phyloP scores from a whole-genome alignment of 1,140 invertebrate species.

The Hypsibius dujardini region DNA sequence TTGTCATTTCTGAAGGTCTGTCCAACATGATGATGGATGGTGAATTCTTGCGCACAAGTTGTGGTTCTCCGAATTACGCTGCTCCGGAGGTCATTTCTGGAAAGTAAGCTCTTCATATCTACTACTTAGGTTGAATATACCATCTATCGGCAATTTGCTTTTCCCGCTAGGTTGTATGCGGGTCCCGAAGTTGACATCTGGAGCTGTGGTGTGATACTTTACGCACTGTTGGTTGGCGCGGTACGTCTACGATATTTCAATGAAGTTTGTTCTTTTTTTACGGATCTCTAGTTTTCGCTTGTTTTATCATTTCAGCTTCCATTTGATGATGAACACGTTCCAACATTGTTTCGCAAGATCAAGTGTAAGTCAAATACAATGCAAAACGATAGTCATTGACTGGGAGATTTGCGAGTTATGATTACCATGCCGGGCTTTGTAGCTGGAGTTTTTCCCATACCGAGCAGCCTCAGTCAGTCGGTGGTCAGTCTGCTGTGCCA shows the following conservation, averaged over 20 bases:
- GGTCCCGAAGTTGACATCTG: slow-evolving; percentile 93
- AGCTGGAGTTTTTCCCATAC: slow-evolving; percentile 93
- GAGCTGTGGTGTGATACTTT: slow-evolving; percentile 97
- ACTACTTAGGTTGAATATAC: slow-evolving; percentile 1
- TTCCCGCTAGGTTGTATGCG: slow-evolving; percentile 61
- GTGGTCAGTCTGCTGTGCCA: slow-evolving; percentile 85
- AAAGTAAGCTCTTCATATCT: slow-evolving; percentile 43
- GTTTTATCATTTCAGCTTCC: slow-evolving; percentile 44
- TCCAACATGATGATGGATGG: slow-evolving; percentile 99
- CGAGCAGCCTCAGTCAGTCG: slow-evolving; percentile 86
- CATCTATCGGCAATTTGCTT: slow-evolving; percentile 21
- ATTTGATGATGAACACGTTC: slow-evolving; percentile 96
- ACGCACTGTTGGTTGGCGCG: slow-evolving; percentile 90
- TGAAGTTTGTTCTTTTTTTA: not conserved
- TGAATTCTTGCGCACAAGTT: slow-evolving; percentile 91
- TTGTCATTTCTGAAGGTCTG: slow-evolving; percentile 42
- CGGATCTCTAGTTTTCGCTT: slow-evolving; percentile 14
- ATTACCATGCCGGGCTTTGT: too few species aligned
- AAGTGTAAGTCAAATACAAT: slow-evolving; percentile 49
- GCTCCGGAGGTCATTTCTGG: slow-evolving; percentile 98
- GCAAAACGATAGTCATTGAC: slow-evolving; percentile 20
- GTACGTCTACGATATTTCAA: slow-evolving; percentile 28
- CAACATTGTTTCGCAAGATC: slow-evolving; percentile 91
- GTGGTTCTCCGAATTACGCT: slow-evolving; percentile 97
- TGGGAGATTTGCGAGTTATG: slow-evolving; percentile 21